Evolutionary conservation across 92 coral and sea anemone genomes (phyloP), one percentile per base, ranked within the genome.

Genomic region (Paramuricea clavata): DNA sequence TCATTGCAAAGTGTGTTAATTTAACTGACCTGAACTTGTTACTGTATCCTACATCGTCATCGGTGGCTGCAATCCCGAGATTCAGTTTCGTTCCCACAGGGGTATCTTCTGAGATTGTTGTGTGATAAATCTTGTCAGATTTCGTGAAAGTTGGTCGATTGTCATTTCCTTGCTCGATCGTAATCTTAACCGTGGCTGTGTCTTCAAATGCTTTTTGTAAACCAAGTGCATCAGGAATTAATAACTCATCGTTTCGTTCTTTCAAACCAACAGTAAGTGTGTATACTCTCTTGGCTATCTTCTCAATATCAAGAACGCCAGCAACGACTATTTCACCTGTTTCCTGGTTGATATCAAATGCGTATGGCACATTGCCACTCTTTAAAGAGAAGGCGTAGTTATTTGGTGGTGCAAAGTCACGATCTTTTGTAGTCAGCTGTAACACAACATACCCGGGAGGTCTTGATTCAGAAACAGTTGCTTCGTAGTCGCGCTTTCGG

Each of bases 321-420:
- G 98, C 92, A 17, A 97, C 99, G n/a, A 87, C 92, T 16, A 97
- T 92, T 1, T 86, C 87, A 16, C 99, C 99, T 30, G 89, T 93
- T 6, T 78, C 79, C 9, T 98, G 99, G 76, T 93, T 86, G 43
- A 97, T 90, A 80, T 97, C 95, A 76, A 97, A 97, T 73, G 87
- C 90, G 69, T 83, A 83, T 0, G 99, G 98, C 59, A 85, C 92
- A 74, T 95, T 93, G 10, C 99, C 99, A 25, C 73, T 71, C 3
- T 61, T 74, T 2, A 97, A 91, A 1, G 88, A 81, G 54, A 84
- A 97, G 61, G 95, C 99, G 59, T 93, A 88, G 57, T 93, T 95
- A 2, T 95, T 94, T 44, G 90, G 92, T 6, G 93, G 93, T n/a
- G 95, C 97, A 26, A 78, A 90, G 62, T 97, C 99, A 5, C 44